Evolutionary conservation across 1,140 invertebrate species (phyloP).

Genomic region (Drosophila sulfurigaster): DNA sequence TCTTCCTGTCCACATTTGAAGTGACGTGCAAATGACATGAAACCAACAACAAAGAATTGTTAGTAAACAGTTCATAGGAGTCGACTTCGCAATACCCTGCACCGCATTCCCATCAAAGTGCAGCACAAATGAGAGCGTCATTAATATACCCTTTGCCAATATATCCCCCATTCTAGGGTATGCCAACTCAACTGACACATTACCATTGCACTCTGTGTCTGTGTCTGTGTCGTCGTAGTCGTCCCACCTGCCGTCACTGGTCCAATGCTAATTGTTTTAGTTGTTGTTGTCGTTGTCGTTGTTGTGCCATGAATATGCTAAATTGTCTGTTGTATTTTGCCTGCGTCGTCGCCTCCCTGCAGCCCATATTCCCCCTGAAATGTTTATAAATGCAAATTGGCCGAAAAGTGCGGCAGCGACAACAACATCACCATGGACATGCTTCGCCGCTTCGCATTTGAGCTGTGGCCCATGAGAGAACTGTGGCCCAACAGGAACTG

Average conservation of each 20-base stretch:
- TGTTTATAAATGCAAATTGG: conserved; percentile 83
- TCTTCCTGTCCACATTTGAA: conserved; percentile 71
- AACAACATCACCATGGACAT: conserved; percentile 31
- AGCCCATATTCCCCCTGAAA: conserved; percentile 33
- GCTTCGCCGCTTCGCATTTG: conserved; percentile 19
- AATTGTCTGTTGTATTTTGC: conserved; percentile 71
- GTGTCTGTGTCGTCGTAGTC: conserved; percentile 20
- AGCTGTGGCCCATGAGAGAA: not conserved
- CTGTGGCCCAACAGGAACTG: not conserved
- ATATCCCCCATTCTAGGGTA: conserved; percentile 11
- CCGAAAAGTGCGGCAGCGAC: conserved; percentile 71
- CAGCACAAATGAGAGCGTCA: not conserved
- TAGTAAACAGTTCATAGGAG: not conserved
- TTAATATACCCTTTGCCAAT: conserved; percentile 14
- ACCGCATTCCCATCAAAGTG: not conserved
- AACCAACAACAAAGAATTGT: conserved; percentile 28
- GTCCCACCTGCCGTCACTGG: conserved; percentile 64
- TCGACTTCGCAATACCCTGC: not conserved
- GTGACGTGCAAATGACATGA: conserved; percentile 76
- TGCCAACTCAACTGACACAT: conserved; percentile 40
- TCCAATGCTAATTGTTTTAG: conserved; percentile 74
- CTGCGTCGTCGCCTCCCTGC: conserved; percentile 8
- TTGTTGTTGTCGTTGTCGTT: conserved; percentile 55
- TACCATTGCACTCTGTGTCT: not conserved
- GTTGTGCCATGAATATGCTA: conserved; percentile 81